Base-by-base conservation (phyloP, 92 coral and sea anemone genomes). In the Palythoa grandis region DNA sequence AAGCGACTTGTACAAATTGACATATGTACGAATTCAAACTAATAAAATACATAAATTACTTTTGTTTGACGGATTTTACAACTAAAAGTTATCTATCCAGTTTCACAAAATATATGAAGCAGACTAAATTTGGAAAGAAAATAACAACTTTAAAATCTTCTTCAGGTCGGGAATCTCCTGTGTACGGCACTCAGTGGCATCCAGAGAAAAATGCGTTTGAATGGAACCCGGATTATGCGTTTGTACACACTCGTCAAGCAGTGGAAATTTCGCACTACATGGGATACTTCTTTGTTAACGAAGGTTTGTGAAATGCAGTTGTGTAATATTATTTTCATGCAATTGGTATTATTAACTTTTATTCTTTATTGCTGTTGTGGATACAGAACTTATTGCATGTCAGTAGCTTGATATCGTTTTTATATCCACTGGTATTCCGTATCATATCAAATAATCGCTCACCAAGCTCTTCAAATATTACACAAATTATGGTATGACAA, bases 271-370 rank as follows among this genome's bases (percentile, higher is more conserved):
- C 78, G 53, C 91, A 88, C 54, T 69, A 88, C 24, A 69, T 89
- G 82, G 82, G 82, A 9, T 56, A 84, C 39, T 84, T 89, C 75
- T 77, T 89, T n/a, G 88, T 83, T 11, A 76, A 88, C 39, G 88
- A 88, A 67, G 91, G 85, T 80, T 80, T 3, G 85, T 47, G 15
- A 48, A 47, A 61, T 11, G 63, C 19, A 8, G 10, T 63, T 63
- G 22, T 5, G 7, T 8, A n/a, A 58, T 13, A 58, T 1, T 20
- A 20, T 58, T 5, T 16, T 2, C 20, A 57, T 57, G 12, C 1
- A 58, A 15, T 5, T 6, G 66, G 3, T 3, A 15, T 29, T 29
- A 29, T 29, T 29, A 29, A 29, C 35, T 29, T 29, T 29, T 29
- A 29, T 29, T 29, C 35, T 29, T 29, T 1, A 29, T 29, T 29